Evolutionary conservation across 92 coral and sea anemone species (phyloP), one percentile per base, ranked within the genome.

Genomic region (Actinostola sp.): DNA sequence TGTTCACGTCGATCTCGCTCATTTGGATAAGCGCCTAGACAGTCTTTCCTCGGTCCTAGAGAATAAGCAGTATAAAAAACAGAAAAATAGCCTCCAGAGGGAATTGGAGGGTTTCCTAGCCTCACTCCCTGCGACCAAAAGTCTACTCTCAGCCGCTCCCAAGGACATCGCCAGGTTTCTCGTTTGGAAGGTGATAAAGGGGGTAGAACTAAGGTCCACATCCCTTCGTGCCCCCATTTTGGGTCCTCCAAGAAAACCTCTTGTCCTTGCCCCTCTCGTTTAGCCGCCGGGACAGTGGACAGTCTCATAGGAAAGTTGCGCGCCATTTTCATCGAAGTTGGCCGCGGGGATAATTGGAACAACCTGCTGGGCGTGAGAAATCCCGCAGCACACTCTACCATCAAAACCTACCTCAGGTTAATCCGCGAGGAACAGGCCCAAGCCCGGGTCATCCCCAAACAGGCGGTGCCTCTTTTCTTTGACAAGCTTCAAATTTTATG

Each of bases 401-500:
- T 88, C 33, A 50, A 55, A 24, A 21, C 49, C 12, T 82, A 77
- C 59, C 68, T 87, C 14, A 51, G 42, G 20, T 39, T 42, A 2
- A 27, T 72, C 20, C 80, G 33, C 43, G 86, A 81, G 50, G 83
- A 77, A 31, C 85, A 77, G 66, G 82, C 83, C 25, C 85, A 59
- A 7, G 89, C 92, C 25, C 32, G 86, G 30, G 61, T 83, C 1
- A 71, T 80, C 9, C 83, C 83, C 10, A 88, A 74, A 62, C 89
- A 83, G 34, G 83, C 89, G 19, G 72, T 59, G 31, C 92, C 92
- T 8, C 23, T 87, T 38, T 88, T 88, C 72, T 73, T 73, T 38
- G 86, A 75, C 64, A 75, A 86, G 36, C 73, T 85, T 8, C 55
- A 62, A 16, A 51, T 23, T 30, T 57, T 85, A 14, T 79, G 82